Evolutionary conservation across 2,888 invertebrate genomes (phyloP).

Genomic region (Drosophila picticornis): DNA sequence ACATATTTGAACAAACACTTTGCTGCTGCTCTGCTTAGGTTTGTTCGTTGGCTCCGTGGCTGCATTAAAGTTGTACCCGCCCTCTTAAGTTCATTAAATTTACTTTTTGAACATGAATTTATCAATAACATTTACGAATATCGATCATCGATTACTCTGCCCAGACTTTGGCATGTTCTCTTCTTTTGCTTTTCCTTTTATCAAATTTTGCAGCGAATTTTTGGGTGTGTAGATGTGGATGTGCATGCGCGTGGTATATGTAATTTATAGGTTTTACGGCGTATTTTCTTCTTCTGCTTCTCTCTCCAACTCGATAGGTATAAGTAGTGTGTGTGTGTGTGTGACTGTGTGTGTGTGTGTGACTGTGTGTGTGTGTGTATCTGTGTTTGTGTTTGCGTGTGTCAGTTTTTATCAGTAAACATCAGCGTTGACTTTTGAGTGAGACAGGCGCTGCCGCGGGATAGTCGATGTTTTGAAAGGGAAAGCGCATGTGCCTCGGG

Average conservation of each 20-base stretch:
- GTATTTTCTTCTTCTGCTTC: constrained; percentile 1
- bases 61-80: constrained; percentile 13
- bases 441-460: not conserved
- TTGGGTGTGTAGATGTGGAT: constrained; percentile 6
- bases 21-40: constrained; percentile 1
- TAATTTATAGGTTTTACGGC: constrained; percentile 13
- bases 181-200: not conserved
- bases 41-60: constrained; percentile 6
- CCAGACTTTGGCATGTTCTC: constrained; percentile 31
- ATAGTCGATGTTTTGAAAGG: constrained; percentile 1
- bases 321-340: constrained; percentile 6
- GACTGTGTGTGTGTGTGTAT: constrained; percentile 21
- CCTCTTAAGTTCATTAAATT: constrained; percentile 7
- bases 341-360: constrained; percentile 17
- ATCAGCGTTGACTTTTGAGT: constrained; percentile 19
- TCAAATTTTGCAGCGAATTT: constrained; percentile 13
- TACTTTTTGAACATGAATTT: constrained; percentile 17
- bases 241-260: not conserved
- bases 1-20: constrained; percentile 11
- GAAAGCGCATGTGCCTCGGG: constrained; percentile 11
- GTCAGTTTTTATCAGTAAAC: constrained; percentile 22
- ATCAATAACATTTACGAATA: constrained; percentile 14
- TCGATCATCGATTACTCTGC: constrained; percentile 14
- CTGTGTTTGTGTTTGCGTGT: constrained; percentile 17
- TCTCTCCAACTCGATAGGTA: constrained; percentile 2